Base-by-base conservation (phyloP, 2,888 invertebrate genomes). In the Oconnorella tubifera region DNA sequence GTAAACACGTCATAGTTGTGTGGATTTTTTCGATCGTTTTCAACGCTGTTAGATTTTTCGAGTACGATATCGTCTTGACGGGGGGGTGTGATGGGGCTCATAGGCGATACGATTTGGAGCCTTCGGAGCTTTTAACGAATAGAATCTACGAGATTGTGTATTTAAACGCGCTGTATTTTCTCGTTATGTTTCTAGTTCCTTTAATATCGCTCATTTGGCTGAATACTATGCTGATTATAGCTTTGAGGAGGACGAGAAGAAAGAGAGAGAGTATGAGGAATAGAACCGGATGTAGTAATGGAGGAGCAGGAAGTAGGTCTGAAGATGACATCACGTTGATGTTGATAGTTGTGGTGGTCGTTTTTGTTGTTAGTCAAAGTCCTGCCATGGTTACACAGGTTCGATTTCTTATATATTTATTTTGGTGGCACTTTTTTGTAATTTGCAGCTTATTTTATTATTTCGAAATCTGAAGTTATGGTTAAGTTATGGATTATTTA, bases 311-410 rank as follows among this genome's bases (percentile, higher is more conserved):
- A 23, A 62, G 55, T 49, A 40, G 64, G n/a, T 69, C 69, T 2
- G 72, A 72, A 62, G 72, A 72, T 33, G 72, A 72, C 60, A 72
- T 72, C 65, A 72, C 72, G 29, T 59, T 71, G 33, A 61, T 72
- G 56, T 63, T 72, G n/a, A 72, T 72, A 25, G 70, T 71, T 3
- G 72, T 72, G n/a, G 72, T 72, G 19, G 59, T 72, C 23, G 70
- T 72, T 4, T 72, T 72, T 56, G 68, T 72, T 27, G 64, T 72
- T 28, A 65, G 68, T 28, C 72, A 72, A 55, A 64, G 62, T 0
- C 72, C 72, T 25, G 72, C 72, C 2, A 63, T 71, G 27, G 63
- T 68, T 29, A 72, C 72, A 10, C 72, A 72, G 55, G 53, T 68
- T n/a, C n/a, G n/a, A n/a, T n/a, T n/a, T n/a, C n/a, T n/a, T n/a